Evolutionary conservation across 2,888 invertebrate genomes (phyloP).

Genomic region (Drosophila suboccidentalis): DNA sequence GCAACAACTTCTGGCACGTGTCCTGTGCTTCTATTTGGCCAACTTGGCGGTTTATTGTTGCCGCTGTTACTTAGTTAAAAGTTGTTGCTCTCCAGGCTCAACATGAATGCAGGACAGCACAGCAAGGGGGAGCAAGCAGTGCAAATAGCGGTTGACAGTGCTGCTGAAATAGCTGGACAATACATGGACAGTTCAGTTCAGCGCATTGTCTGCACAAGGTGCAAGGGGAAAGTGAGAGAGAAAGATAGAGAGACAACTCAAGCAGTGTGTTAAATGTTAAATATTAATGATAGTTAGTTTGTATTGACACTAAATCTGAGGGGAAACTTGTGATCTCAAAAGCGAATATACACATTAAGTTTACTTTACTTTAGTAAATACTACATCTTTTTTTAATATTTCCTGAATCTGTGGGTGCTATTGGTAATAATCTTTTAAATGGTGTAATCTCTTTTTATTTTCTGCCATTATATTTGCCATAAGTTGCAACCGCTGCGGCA

Average conservation of each 20-base stretch:
- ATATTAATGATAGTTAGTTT: too few relatives aligned
- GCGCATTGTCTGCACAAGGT: slow-evolving; percentile 23
- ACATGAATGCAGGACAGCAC: neutral
- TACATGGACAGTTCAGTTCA: slow-evolving; percentile 34
- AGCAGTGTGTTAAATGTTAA: neutral
- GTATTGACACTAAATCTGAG: too few relatives aligned
- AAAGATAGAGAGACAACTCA: neutral
- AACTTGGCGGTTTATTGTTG: slow-evolving; percentile 64
- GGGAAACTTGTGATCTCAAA: too few relatives aligned
- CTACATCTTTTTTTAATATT: neutral
- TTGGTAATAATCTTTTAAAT: slow-evolving; percentile 36
- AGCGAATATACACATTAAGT: too few relatives aligned
- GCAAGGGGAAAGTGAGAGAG: neutral
- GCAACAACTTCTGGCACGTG: slow-evolving; percentile 56
- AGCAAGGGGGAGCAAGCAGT: neutral
- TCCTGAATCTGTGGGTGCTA: slow-evolving; percentile 8
- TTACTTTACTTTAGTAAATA: too few relatives aligned
- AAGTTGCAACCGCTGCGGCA: slow-evolving; percentile 48
- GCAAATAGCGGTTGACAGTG: slow-evolving; percentile 28
- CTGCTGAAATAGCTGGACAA: slow-evolving; percentile 51
- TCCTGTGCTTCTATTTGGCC: slow-evolving; percentile 35
- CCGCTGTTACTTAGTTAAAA: slow-evolving; percentile 59
- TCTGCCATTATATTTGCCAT: slow-evolving; percentile 38
- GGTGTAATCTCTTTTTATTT: slow-evolving; percentile 38
- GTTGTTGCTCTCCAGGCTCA: slow-evolving; percentile 21